These are phyloP conservation scores for Ifrita kowaldi DNA, from an alignment of 2,113 vertebrate genomes.

Conservation along the genomic window DNA sequence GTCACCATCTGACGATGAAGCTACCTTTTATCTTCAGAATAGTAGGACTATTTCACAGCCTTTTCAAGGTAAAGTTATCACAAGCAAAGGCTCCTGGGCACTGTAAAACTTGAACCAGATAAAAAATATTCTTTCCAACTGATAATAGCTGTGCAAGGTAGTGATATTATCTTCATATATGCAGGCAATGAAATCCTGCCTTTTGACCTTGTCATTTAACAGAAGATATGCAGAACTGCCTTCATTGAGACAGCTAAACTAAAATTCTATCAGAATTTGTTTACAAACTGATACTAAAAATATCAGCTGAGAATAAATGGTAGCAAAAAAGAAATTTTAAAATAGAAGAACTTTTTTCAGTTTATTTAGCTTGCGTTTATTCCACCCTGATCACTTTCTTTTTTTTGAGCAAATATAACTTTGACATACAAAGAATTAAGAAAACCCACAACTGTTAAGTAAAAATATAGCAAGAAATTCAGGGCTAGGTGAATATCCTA, in stretches of 20 bases:
- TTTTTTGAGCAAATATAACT: background rate
- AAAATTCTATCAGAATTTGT: background rate
- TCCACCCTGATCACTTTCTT: background rate
- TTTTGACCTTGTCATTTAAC: background rate
- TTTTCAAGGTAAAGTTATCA: background rate
- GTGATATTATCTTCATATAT: background rate
- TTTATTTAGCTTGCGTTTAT: background rate
- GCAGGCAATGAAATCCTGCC: background rate
- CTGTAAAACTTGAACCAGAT: background rate
- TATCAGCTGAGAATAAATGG: background rate
- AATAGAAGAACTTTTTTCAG: background rate
- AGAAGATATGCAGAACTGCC: background rate
- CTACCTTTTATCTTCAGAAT: background rate
- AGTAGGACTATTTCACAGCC: background rate
- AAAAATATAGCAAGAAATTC: background rate
- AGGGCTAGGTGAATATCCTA: background rate
- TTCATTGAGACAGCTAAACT: background rate
- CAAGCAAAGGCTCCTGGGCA: background rate
- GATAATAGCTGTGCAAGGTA: background rate
- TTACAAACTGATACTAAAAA: background rate
- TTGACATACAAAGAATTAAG: background rate
- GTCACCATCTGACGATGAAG: background rate
- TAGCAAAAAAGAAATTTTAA: background rate
- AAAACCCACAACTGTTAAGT: background rate
- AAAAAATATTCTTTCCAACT: background rate